Base-by-base conservation (phyloP, 92 coral and sea anemone species). In the Phenganax subtilis region DNA sequence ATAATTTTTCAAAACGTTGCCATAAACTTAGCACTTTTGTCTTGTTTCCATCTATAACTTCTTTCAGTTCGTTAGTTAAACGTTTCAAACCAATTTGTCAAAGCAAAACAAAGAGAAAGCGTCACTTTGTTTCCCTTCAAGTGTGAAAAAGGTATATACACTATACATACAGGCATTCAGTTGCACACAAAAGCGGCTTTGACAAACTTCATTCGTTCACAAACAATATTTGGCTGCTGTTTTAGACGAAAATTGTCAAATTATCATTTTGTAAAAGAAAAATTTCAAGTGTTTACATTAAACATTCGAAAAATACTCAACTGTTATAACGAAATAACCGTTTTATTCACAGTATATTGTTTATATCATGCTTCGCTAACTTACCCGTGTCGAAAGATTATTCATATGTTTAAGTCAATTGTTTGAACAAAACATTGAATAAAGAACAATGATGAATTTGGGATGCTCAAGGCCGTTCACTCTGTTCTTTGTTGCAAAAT, bases 351-450 rank as follows among this genome's bases (percentile, higher is more conserved):
- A 73, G 77, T 53, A 53, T 53, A 73, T 55, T 73, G 61, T 59
- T 75, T 16, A 54, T 55, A 28, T 55, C 61, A 55, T 55, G 61
- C 30, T 52, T 73, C 59, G 61, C 16, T 73, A 54, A 76, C 81
- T 57, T 57, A 76, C 81, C 81, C 54, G 54, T 56, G 70, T 29
- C 55, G 61, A 76, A 60, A 69, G 15, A 31, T 28, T 76, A 59
- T 57, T 76, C 70, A 76, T 76, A 37, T 57, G 47, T 57, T 55
- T 57, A 29, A 54, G 81, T 55, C 30, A 15, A 76, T 54, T 59
- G 54, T 57, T 52, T 52, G 57, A 76, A 15, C 81, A 76, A 51
- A 29, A 76, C 70, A 59, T 76, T 52, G 67, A 55, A 30, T 15
- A 12, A 51, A 76, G 51, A 76, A 27, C 58, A 76, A 30, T 37